These are phyloP conservation scores for Taeniopygia guttata DNA, from an alignment of 2,797 vertebrate species.

Conservation along the genomic window DNA sequence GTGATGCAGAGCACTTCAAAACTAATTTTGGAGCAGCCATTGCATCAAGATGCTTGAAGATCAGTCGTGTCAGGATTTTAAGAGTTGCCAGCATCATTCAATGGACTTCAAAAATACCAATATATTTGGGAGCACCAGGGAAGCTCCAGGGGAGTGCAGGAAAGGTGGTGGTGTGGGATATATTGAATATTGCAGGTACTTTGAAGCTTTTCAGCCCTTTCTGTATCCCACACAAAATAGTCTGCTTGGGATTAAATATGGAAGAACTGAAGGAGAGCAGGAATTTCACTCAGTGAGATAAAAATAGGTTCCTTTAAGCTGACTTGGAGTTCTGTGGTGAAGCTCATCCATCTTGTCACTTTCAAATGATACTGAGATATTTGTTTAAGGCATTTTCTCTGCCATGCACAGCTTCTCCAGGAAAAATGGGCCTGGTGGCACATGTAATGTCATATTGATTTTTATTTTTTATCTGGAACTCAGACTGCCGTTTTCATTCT, in stretches of 20 bases:
- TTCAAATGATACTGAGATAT: neutral
- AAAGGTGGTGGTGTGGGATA: neutral
- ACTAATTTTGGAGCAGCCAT: neutral
- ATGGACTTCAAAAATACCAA: neutral
- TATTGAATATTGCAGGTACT: neutral
- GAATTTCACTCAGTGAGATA: neutral
- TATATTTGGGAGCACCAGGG: neutral
- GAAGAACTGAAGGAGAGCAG: neutral
- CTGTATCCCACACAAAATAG: neutral
- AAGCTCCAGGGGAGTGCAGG: neutral
- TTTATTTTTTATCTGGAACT: neutral
- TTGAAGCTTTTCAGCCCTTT: neutral
- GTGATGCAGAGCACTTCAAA: neutral
- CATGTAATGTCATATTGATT: neutral
- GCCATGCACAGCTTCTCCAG: neutral
- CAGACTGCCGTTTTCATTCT: neutral
- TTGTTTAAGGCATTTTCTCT: neutral
- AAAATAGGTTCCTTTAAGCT: constrained; percentile 30
- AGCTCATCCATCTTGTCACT: constrained; percentile 13
- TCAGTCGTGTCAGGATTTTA: neutral
- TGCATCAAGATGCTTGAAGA: neutral
- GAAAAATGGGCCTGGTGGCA: neutral
- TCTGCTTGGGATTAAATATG: neutral
- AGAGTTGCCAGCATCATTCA: neutral
- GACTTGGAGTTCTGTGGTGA: constrained; percentile 17